Conservation (phyloP, 2,113 vertebrate genomes). For the Gopherus flavomarginatus region DNA sequence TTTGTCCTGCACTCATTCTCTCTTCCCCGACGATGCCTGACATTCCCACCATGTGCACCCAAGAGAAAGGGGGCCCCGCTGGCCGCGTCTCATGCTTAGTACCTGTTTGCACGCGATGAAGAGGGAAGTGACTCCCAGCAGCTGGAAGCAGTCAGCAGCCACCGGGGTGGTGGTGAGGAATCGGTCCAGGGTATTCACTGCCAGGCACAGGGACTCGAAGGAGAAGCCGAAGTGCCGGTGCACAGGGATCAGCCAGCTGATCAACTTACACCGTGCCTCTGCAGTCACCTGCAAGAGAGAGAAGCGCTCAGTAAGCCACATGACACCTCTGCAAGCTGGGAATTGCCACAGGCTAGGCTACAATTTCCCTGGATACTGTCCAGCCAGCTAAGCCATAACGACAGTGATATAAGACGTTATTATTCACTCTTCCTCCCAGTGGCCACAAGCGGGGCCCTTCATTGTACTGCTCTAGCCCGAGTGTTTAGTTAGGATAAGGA, state of each 20-base stretch:
- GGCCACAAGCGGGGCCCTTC: too few species aligned
- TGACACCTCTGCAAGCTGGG: too few species aligned
- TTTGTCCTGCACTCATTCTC: too few species aligned
- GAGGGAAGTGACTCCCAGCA: conserved; percentile 91
- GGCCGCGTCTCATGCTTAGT: neutral
- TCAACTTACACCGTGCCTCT: conserved; percentile 89
- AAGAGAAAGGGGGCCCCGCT: neutral
- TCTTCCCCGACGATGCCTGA: too few species aligned
- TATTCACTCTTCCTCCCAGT: too few species aligned
- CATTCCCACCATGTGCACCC: too few species aligned
- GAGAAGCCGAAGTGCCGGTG: conserved; percentile 87
- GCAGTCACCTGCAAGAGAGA: conserved; percentile 83
- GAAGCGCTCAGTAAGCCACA: neutral
- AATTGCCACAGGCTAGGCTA: neutral
- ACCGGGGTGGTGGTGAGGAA: conserved; percentile 90
- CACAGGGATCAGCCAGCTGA: conserved; percentile 94
- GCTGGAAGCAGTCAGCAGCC: conserved; percentile 94
- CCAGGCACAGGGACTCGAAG: conserved; percentile 92
- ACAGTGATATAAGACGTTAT: too few species aligned
- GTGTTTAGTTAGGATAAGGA: too few species aligned
- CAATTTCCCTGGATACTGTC: neutral
- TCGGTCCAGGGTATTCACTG: conserved; percentile 92
- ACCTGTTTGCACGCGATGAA: conserved; percentile 95
- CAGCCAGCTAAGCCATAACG: too few species aligned
- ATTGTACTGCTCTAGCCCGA: too few species aligned